Evolutionary conservation across 2,888 invertebrate species (phyloP).

Genomic region (Ditylenchus weischeri): DNA sequence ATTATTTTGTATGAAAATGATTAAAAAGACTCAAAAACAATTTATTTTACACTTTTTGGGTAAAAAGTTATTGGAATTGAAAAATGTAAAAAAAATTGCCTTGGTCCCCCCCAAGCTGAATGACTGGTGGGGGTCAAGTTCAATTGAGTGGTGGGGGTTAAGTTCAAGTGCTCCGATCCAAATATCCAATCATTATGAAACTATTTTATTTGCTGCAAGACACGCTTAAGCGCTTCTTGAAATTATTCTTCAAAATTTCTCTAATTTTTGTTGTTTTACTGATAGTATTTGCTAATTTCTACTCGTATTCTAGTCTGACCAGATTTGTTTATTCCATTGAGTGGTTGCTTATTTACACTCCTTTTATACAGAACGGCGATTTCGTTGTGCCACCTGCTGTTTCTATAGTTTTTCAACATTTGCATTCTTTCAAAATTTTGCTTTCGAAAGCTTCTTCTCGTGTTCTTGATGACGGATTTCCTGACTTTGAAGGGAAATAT

Average conservation of each 20-base stretch:
- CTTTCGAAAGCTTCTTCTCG: background rate
- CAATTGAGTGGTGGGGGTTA: too few species aligned
- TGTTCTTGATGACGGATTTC: conserved; percentile 13
- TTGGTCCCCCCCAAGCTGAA: too few species aligned
- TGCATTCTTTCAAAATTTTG: conserved; percentile 7
- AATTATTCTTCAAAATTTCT: background rate
- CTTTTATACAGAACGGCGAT: conserved; percentile 15
- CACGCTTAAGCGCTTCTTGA: background rate
- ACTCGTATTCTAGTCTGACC: conserved; percentile 18
- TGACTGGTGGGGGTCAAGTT: too few species aligned
- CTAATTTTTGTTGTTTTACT: conserved; percentile 3
- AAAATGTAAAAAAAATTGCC: too few species aligned
- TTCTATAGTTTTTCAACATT: conserved; percentile 11
- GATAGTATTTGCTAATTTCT: conserved; percentile 13
- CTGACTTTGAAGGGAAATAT: conserved; percentile 17
- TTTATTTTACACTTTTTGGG: too few species aligned
- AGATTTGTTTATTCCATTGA: conserved; percentile 16
- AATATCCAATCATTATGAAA: conserved; percentile 6
- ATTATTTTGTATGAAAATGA: too few species aligned
- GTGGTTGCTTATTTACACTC: conserved; percentile 13
- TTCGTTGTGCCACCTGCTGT: conserved; percentile 13
- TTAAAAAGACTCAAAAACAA: too few species aligned
- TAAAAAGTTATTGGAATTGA: too few species aligned
- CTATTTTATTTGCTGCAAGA: background rate
- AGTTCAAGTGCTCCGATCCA: too few species aligned